Conservation (phyloP, 2,888 invertebrate species). For the Xestia sexstrigata region DNA sequence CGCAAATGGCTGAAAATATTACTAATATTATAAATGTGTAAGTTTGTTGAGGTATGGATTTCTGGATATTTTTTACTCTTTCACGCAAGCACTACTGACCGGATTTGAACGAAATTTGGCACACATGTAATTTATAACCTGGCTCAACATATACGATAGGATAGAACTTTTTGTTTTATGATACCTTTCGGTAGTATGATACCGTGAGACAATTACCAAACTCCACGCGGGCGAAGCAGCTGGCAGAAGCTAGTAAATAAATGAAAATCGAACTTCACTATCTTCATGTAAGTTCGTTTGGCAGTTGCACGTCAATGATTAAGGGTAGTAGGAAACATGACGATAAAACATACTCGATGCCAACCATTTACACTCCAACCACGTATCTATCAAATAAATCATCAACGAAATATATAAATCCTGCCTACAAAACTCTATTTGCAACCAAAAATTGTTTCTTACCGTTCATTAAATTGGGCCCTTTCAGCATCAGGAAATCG, state of each 20-base stretch:
- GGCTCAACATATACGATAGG: no score
- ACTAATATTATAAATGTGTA: no score
- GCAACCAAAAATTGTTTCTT: slow-evolving; percentile 61
- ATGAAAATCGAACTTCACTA: not conserved
- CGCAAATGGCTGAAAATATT: not conserved
- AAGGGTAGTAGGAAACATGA: not conserved
- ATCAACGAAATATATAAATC: slow-evolving; percentile 26
- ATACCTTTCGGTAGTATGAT: no score
- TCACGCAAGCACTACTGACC: no score
- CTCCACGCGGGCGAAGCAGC: no score
- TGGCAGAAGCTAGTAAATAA: not conserved
- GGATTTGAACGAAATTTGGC: no score
- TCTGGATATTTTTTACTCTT: no score
- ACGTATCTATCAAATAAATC: slow-evolving; percentile 44
- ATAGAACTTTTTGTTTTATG: no score
- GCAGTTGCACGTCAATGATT: not conserved
- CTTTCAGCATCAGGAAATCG: slow-evolving; percentile 64
- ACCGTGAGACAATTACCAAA: no score
- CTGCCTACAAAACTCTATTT: slow-evolving; percentile 34
- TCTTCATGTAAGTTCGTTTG: not conserved
- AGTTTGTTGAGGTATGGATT: no score
- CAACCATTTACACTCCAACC: not conserved
- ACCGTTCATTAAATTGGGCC: slow-evolving; percentile 62
- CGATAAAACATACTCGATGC: not conserved
- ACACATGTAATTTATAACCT: no score